phyloP scores from a whole-genome alignment of 1,140 invertebrate genomes.

The Asbolus verrucosus region DNA sequence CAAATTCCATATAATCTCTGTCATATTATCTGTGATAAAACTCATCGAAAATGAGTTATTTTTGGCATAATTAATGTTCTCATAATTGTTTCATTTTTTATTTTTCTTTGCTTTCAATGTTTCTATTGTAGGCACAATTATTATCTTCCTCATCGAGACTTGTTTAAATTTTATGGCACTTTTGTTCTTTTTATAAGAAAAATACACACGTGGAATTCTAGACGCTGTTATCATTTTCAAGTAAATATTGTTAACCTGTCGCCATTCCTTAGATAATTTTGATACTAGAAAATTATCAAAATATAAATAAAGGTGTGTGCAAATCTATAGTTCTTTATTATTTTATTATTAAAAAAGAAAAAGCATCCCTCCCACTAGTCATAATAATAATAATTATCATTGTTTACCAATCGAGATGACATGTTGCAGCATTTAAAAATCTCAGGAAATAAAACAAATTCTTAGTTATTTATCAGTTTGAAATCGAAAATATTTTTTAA shows the following conservation, averaged over 20 bases:
- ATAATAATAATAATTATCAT: conserved; percentile 5
- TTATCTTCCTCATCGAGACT: neutral
- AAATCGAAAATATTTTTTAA: no score
- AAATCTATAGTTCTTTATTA: conserved; percentile 17
- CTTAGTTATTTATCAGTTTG: no score
- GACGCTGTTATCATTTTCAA: conserved; percentile 34
- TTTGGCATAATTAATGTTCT: no score
- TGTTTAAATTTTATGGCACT: conserved; percentile 3
- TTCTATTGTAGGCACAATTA: neutral
- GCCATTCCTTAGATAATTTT: conserved; percentile 45
- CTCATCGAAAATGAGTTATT: no score
- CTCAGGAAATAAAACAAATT: conserved; percentile 9
- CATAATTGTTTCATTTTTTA: no score
- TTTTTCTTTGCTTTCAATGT: neutral
- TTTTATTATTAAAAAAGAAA: conserved; percentile 1
- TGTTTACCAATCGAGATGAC: conserved; percentile 11
- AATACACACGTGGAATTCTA: conserved; percentile 39
- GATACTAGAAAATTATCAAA: conserved; percentile 16
- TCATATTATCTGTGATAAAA: no score
- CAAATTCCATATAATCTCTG: no score
- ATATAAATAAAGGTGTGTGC: conserved; percentile 41
- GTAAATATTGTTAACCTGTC: conserved; percentile 46
- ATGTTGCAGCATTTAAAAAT: conserved; percentile 13
- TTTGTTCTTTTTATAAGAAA: conserved; percentile 15
- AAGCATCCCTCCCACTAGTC: conserved; percentile 11